These are phyloP conservation scores for Melolontha melolontha DNA, from an alignment of 2,888 invertebrate genomes.

Conservation along the genomic window DNA sequence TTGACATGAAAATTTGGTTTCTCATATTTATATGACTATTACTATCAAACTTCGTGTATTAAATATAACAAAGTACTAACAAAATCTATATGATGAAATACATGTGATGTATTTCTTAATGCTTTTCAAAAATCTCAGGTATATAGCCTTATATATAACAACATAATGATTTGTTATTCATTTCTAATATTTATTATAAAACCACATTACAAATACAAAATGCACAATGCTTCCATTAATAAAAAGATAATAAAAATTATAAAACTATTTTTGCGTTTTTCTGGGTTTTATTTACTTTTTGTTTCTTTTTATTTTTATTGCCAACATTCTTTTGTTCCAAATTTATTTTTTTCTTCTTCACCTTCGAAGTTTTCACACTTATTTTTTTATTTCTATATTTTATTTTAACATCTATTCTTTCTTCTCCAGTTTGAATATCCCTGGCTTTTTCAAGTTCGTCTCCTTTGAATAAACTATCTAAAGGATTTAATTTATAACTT, in stretches of 20 bases:
- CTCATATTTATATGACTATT: conserved; percentile 16
- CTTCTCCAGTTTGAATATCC: conserved; percentile 6
- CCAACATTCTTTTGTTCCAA: neutral
- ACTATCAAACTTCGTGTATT: neutral
- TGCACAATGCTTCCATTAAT: neutral
- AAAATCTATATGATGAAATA: conserved; percentile 9
- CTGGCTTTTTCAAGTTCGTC: conserved; percentile 19
- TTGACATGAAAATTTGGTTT: neutral
- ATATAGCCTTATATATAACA: no score
- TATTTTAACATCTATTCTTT: neutral
- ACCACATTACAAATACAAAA: no score
- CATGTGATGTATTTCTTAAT: neutral
- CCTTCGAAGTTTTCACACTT: conserved; percentile 1
- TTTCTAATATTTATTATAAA: no score
- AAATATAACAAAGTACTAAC: neutral
- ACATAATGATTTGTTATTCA: no score
- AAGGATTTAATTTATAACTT: conserved; percentile 79
- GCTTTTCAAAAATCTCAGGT: no score
- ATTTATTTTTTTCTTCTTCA: conserved; percentile 10
- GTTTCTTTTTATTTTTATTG: conserved; percentile 24
- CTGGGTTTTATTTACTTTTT: conserved; percentile 1
- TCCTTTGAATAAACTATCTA: conserved; percentile 76
- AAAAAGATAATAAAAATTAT: conserved; percentile 24
- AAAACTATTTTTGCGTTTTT: neutral
- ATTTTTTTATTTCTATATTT: conserved; percentile 1